These are phyloP conservation scores for Sisor rabdophorus DNA, from an alignment of 2,113 vertebrate genomes.

Conservation along the genomic window DNA sequence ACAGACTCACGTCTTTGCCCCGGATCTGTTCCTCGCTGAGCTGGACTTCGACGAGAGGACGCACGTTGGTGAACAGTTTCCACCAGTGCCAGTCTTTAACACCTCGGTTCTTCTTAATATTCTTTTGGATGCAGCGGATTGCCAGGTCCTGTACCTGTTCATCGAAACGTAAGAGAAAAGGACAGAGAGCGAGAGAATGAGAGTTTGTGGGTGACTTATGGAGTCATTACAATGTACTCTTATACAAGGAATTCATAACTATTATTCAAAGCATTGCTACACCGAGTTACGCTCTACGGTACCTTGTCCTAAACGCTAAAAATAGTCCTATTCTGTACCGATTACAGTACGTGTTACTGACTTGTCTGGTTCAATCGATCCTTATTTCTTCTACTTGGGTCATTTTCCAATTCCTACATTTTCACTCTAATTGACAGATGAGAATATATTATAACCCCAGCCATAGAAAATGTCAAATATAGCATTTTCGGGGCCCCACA, in stretches of 20 bases:
- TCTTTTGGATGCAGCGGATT: slow-evolving; percentile 96
- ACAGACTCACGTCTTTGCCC: slow-evolving; percentile 81
- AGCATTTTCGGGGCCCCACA: background rate
- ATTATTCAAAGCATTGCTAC: too few species aligned
- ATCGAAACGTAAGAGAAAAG: background rate
- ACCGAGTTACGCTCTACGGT: background rate
- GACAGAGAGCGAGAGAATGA: background rate
- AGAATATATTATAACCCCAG: background rate
- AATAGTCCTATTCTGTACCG: background rate
- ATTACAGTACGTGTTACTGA: background rate
- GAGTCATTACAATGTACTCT: background rate
- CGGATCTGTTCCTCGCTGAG: slow-evolving; percentile 94
- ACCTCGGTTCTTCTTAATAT: slow-evolving; percentile 92
- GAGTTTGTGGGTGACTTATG: slow-evolving; percentile 8
- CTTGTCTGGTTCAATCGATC: background rate
- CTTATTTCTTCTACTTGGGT: background rate
- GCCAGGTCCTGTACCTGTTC: slow-evolving; percentile 91
- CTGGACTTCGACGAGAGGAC: slow-evolving; percentile 91
- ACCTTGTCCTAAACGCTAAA: background rate
- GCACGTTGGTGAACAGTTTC: slow-evolving; percentile 90
- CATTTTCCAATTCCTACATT: background rate
- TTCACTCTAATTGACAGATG: background rate
- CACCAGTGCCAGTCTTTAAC: slow-evolving; percentile 96
- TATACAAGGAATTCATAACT: background rate
- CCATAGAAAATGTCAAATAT: background rate